These are phyloP conservation scores for Cydia pomonella DNA, from an alignment of 1,140 invertebrate genomes.

Conservation along the genomic window DNA sequence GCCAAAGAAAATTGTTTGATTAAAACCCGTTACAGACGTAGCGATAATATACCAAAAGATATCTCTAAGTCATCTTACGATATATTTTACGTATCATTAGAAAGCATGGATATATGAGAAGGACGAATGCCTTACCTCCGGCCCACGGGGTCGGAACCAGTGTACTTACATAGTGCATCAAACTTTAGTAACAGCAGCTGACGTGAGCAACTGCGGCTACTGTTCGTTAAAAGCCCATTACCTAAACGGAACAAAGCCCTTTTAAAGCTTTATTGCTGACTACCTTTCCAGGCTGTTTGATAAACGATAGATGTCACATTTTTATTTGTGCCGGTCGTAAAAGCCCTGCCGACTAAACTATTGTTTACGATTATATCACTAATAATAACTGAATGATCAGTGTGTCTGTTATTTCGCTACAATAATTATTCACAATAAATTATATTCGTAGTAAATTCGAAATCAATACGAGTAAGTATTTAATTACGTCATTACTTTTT, in stretches of 20 bases:
- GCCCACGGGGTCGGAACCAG: not conserved
- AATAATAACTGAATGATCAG: not conserved
- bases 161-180: not conserved
- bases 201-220: not conserved
- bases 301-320: conserved; percentile 12
- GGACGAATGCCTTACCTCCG: not conserved
- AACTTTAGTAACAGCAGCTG: not conserved
- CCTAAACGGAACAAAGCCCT: conserved; percentile 4
- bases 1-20: no score
- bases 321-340: conserved; percentile 8
- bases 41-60: no score
- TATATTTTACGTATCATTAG: no score
- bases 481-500: no score
- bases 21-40: no score
- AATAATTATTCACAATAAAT: no score
- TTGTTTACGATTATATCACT: not conserved
- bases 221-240: conserved; percentile 17
- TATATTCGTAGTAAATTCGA: no score
- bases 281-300: conserved; percentile 11
- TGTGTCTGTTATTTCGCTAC: not conserved
- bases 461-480: no score
- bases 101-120: not conserved
- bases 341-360: not conserved
- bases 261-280: conserved; percentile 15
- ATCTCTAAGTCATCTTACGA: no score